Evolutionary conservation across 2,113 vertebrate species (phyloP).

Genomic region (Sylvilagus bachmani): DNA sequence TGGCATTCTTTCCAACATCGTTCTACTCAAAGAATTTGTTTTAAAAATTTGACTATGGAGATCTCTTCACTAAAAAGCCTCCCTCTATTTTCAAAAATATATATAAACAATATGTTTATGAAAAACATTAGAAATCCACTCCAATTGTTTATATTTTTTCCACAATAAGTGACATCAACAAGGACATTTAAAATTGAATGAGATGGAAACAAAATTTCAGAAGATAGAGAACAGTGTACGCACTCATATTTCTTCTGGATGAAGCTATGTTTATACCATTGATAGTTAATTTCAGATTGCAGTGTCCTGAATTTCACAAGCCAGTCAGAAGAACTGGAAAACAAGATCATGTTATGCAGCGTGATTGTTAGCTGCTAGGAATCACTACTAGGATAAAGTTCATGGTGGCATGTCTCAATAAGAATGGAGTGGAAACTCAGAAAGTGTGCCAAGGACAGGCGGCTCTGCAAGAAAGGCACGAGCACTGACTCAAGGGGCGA

Average conservation of each 20-base stretch:
- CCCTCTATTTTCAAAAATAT: background rate
- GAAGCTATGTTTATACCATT: background rate
- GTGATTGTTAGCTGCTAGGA: background rate
- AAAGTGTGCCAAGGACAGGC: too few species aligned
- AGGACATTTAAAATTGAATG: background rate
- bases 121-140: background rate
- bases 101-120: background rate
- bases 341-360: background rate
- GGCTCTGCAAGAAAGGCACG: background rate
- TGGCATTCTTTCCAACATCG: background rate
- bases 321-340: background rate
- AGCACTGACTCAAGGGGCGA: background rate
- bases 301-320: background rate
- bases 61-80: background rate
- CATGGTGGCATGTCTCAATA: background rate
- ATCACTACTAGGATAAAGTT: background rate
- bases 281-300: background rate
- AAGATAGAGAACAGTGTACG: background rate
- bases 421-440: background rate
- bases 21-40: constrained; percentile 26
- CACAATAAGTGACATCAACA: background rate
- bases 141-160: background rate
- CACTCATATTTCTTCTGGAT: background rate
- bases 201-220: background rate
- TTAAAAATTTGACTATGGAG: background rate